Conservation (phyloP, 2,888 invertebrate species). For the Bibio marci region DNA sequence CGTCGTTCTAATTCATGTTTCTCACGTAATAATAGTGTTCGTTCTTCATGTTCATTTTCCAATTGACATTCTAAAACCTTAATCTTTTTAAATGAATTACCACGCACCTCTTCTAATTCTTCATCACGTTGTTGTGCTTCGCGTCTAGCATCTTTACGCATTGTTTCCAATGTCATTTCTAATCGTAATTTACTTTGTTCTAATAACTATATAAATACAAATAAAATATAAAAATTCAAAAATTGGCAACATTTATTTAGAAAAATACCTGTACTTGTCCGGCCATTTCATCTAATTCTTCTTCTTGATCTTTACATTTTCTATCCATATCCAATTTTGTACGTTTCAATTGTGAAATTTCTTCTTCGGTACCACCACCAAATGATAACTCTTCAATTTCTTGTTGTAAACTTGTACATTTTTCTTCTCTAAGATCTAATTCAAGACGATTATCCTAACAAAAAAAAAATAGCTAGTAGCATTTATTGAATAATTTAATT, state of each 20-base stretch:
- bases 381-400: slow-evolving; percentile 76
- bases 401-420: slow-evolving; percentile 54
- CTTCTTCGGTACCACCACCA: slow-evolving; percentile 68
- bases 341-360: slow-evolving; percentile 64
- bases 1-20: slow-evolving; percentile 83
- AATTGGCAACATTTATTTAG: neutral
- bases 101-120: slow-evolving; percentile 82
- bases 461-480: slow-evolving; percentile 6
- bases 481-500: neutral
- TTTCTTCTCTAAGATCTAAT: slow-evolving; percentile 77
- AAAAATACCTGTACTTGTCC: slow-evolving; percentile 54
- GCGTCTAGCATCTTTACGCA: slow-evolving; percentile 75
- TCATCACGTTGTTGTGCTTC: slow-evolving; percentile 85
- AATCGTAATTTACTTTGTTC: slow-evolving; percentile 85
- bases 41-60: slow-evolving; percentile 85
- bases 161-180: slow-evolving; percentile 86
- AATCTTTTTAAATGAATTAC: slow-evolving; percentile 80
- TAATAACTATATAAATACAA: slow-evolving; percentile 40
- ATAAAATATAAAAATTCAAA: neutral
- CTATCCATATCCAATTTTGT: slow-evolving; percentile 76
- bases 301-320: slow-evolving; percentile 73
- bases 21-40: slow-evolving; percentile 69
- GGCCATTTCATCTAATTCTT: slow-evolving; percentile 89
- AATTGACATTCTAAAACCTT: slow-evolving; percentile 81
- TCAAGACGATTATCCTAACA: slow-evolving; percentile 78